These are phyloP conservation scores for Aulostomus chinensis DNA, from an alignment of 2,797 vertebrate species.

Conservation along the genomic window DNA sequence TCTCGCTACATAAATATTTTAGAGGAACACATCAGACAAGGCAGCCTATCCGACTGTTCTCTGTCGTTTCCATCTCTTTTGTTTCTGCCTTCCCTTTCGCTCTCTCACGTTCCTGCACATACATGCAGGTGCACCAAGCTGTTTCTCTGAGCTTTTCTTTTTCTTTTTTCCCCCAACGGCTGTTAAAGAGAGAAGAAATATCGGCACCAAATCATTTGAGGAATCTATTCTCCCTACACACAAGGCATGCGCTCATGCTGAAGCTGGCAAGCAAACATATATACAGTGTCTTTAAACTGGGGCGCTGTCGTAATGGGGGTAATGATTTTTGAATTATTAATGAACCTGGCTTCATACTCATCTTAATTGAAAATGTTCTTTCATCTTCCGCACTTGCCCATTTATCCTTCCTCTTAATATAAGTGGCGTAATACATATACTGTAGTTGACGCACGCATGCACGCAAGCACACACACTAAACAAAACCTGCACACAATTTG, in stretches of 20 bases:
- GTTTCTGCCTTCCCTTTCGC: slow-evolving; percentile 10
- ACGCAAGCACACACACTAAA: not conserved
- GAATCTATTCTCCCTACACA: slow-evolving; percentile 47
- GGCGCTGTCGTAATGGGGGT: slow-evolving; percentile 65
- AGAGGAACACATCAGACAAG: slow-evolving; percentile 53
- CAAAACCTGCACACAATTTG: no score
- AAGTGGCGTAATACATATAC: slow-evolving; percentile 31
- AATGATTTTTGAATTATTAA: slow-evolving; percentile 79
- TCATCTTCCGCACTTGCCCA: slow-evolving; percentile 63
- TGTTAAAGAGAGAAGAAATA: slow-evolving; percentile 46
- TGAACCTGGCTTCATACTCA: slow-evolving; percentile 56
- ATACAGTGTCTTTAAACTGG: slow-evolving; percentile 62
- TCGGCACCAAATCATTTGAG: slow-evolving; percentile 46
- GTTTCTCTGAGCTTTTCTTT: slow-evolving; percentile 1
- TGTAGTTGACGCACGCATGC: slow-evolving; percentile 6
- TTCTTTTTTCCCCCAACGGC: slow-evolving; percentile 11
- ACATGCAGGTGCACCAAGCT: slow-evolving; percentile 17
- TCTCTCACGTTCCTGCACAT: slow-evolving; percentile 6
- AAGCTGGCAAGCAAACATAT: slow-evolving; percentile 33
- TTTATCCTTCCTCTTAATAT: slow-evolving; percentile 42
- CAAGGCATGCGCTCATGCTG: slow-evolving; percentile 14
- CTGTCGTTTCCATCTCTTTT: slow-evolving; percentile 37
- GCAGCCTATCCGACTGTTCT: slow-evolving; percentile 43
- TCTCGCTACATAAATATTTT: slow-evolving; percentile 71
- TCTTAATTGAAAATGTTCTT: slow-evolving; percentile 74